Evolutionary conservation across 1,140 invertebrate species (phyloP), one percentile per base, ranked within the genome.

Genomic region (Vanessa atalanta): DNA sequence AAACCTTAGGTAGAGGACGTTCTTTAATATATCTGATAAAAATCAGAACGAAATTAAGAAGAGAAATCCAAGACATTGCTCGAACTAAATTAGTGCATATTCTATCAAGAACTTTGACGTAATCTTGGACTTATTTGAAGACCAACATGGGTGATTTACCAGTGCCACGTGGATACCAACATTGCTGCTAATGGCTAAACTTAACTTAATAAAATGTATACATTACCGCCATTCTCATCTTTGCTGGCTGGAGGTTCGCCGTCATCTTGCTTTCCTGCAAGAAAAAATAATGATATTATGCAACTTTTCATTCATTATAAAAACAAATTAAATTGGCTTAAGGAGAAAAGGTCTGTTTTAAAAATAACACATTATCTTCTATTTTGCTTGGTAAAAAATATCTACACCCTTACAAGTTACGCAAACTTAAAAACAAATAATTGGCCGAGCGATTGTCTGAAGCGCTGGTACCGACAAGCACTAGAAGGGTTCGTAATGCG

Each of bases 251-350:
- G 51, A 20, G 82, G 72, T 63, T 83, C 83, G 8, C 81, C 83
- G 55, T 84, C 78, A 72, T 84, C 86, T 77, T 84, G 84, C 60
- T 81, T 80, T 50, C 85, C 88, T 90, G 85, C 73, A 88, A 88
- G 43, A 84, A 80, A 75, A 71, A 73, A 11, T 37, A 37, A 26
- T 4, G 1, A 23, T 60, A 53, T 69, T 69, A 55, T 50, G 47
- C 57, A 43, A 12, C 20, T 57, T 23, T 4, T 20, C n/a, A 7
- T 31, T 31, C 26, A 31, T 31, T 4, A 31, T 31, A 31, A 31
- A 31, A 31, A 31, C 26, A 31, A 31, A 31, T 31, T 1, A 31
- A 31, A 31, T 4, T 31, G 3, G 26, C 6, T 4, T 31, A 53
- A 16, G 7, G 51, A 8, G 11, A 15, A 50, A 15, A 14, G 9